phyloP scores from a whole-genome alignment of 2,797 vertebrate genomes.

The Acridotheres tristis region DNA sequence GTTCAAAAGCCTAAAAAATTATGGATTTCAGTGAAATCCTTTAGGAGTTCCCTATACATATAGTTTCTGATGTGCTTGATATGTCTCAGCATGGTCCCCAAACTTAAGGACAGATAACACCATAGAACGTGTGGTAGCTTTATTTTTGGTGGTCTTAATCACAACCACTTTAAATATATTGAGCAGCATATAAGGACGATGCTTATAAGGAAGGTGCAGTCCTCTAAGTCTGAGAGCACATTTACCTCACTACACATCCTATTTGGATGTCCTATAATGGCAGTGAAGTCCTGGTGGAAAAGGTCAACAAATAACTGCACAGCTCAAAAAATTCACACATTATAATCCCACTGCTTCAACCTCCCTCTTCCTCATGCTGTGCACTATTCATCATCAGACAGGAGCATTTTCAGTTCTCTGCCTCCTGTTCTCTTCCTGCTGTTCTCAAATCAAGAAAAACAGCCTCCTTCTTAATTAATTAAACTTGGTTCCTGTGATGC shows the following conservation, averaged over 20 bases:
- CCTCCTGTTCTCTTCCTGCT: not conserved
- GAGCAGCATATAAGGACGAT: not conserved
- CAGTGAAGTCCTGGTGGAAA: not conserved
- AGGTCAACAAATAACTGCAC: not conserved
- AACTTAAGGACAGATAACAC: not conserved
- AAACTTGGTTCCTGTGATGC: not conserved
- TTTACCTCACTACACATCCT: not conserved
- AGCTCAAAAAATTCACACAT: not conserved
- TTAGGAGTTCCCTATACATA: not conserved
- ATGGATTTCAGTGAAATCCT: not conserved
- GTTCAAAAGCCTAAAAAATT: not conserved
- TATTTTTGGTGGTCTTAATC: not conserved
- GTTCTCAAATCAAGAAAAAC: not conserved
- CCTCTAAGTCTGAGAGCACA: not conserved
- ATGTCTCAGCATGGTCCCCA: not conserved
- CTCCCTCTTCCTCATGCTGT: not conserved
- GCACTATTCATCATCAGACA: not conserved
- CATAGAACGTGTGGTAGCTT: not conserved
- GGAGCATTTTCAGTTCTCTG: not conserved
- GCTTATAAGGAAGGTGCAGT: not conserved
- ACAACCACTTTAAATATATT: not conserved
- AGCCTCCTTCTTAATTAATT: not conserved
- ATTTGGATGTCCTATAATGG: not conserved
- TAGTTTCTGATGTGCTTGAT: not conserved
- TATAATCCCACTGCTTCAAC: not conserved